Percentiles rank a stretch among this genome's conserved stretches.
Conservation (phyloP, 2,888 invertebrate species). For the Ctenicera cuprea region DNA sequence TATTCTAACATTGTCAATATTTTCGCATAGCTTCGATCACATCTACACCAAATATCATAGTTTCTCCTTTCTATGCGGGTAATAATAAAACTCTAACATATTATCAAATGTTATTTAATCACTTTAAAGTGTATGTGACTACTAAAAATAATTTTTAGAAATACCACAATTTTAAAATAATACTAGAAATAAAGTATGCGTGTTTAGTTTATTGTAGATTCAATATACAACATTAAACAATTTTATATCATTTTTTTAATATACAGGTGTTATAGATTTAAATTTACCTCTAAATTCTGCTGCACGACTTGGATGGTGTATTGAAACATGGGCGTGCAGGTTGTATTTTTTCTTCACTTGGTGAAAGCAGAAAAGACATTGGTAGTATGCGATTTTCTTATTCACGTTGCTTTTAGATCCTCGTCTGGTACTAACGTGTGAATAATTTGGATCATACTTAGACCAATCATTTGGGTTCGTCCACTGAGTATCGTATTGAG, state of each 20-base stretch:
- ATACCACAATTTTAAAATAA: no score
- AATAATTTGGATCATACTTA: neutral
- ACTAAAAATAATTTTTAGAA: no score
- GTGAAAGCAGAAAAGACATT: neutral
- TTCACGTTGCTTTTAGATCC: neutral
- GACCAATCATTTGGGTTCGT: neutral
- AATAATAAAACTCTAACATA: no score
- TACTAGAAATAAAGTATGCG: no score
- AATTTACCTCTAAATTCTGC: neutral
- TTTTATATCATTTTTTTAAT: neutral
- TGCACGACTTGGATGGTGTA: neutral
- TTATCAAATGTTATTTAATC: no score
- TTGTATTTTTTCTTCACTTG: constrained; percentile 4
- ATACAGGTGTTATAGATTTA: neutral
- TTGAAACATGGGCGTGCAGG: constrained; percentile 3
- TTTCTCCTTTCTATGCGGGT: no score
- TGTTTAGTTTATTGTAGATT: no score
- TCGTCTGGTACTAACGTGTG: neutral
- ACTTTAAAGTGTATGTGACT: no score
- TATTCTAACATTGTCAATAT: no score
- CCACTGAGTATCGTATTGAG: neutral
- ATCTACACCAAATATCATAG: no score
- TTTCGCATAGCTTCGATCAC: no score
- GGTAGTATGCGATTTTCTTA: neutral
- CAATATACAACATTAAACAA: no score